Evolutionary conservation across 1,140 invertebrate species (phyloP), one percentile per base, ranked within the genome.

Genomic region (Notospermus geniculatus): DNA sequence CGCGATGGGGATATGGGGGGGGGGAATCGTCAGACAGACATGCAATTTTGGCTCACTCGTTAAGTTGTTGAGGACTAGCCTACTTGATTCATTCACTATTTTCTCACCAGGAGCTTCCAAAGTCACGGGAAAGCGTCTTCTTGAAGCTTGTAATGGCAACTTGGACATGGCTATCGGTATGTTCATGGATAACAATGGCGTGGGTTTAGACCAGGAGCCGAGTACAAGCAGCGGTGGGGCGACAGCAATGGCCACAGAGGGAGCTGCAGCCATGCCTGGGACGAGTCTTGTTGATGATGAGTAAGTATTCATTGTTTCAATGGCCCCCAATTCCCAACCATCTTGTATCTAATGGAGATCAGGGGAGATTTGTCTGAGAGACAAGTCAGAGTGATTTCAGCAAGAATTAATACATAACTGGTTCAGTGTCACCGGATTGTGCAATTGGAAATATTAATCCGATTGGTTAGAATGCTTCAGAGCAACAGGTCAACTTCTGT

Each of bases 141-240:
- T 87, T 39, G 83, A 84, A 64, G 83, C 82, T 25, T 86, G 84
- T 71, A 74, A 78, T 62, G 80, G 82, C 30, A 83, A 86, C 65
- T 58, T 87, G 50, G 80, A 85, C 62, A 73, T 83, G 67, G 86
- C 86, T 13, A 77, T 87, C 46, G 84, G 84, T 45, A 84, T 87
- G 81, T 84, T 84, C 64, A 82, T 87, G 70, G 83, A 86, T 63
- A 64, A 68, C 25, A 27, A 50, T 27, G 46, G 46, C 46, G n/a
- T 9, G 5, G 25, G n/a, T 27, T 7, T 50, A 7, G 46, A 19
- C 4, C 5, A 27, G n/a, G 46, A n/a, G n/a, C 19, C 46, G n/a
- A 27, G 25, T n/a, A 23, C 46, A n/a, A 50, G 25, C 46, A 50
- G 19, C n/a, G n/a, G 5, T 5, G 25, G 46, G 19, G 46, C n/a